Evolutionary conservation across 35 echinoderm and acorn worm species (phyloP).

Genomic region (Amphiura filiformis): DNA sequence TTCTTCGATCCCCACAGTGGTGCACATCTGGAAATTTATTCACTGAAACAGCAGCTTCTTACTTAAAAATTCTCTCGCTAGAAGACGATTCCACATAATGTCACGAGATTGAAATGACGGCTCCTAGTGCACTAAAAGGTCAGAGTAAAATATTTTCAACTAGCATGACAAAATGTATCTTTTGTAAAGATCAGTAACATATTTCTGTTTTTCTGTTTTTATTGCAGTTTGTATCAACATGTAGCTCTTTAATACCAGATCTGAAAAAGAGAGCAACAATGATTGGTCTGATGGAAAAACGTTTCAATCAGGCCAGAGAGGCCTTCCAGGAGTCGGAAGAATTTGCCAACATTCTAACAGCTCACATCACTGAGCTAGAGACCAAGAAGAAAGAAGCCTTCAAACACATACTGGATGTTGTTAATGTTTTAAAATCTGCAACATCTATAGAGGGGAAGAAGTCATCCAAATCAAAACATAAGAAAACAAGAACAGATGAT

Average conservation of each 20-base stretch:
- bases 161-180: no score
- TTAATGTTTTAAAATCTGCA: neutral
- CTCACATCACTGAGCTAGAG: conserved; percentile 17
- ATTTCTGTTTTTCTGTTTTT: no score
- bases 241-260: neutral
- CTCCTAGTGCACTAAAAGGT: no score
- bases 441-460: neutral
- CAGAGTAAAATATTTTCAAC: no score
- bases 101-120: no score
- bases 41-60: no score
- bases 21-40: no score
- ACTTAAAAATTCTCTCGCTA: no score
- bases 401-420: conserved; percentile 21
- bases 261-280: neutral
- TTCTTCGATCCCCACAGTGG: no score
- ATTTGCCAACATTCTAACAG: conserved; percentile 20
- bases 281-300: neutral
- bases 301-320: conserved; percentile 27
- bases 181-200: no score
- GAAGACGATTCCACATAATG: no score
- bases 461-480: neutral
- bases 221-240: neutral
- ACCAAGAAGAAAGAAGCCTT: conserved; percentile 29
- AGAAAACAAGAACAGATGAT: neutral
- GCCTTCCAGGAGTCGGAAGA: conserved; percentile 19